These are phyloP conservation scores for Pycnomerus fuliginosus DNA, from an alignment of 2,888 invertebrate species.

Conservation along the genomic window DNA sequence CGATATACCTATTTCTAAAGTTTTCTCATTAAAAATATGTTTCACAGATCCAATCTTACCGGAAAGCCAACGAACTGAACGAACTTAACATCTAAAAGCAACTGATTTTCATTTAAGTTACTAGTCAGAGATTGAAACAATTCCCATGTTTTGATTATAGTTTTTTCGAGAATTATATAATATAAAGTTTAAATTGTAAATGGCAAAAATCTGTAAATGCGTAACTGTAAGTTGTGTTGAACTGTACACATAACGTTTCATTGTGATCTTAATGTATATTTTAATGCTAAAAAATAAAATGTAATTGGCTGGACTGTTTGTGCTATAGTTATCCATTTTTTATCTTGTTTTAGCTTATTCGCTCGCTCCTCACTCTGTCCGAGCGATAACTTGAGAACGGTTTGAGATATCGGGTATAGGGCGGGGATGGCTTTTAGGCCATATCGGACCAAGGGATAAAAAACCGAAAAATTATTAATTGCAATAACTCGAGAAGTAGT, in stretches of 20 bases:
- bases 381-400: no score
- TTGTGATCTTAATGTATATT: slow-evolving; percentile 36
- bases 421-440: no score
- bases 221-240: slow-evolving; percentile 24
- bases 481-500: no score
- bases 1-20: slow-evolving; percentile 2
- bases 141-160: no score
- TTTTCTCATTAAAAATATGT: not conserved
- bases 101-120: no score
- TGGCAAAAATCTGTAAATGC: slow-evolving; percentile 23
- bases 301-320: slow-evolving; percentile 32
- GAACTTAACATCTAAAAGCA: slow-evolving; percentile 29
- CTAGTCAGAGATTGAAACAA: no score
- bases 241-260: slow-evolving; percentile 25
- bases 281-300: slow-evolving; percentile 29
- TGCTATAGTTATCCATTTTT: no score
- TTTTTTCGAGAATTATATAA: not conserved
- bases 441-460: no score
- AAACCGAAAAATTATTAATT: no score
- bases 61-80: slow-evolving; percentile 39
- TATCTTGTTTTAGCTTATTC: no score
- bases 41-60: slow-evolving; percentile 45
- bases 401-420: no score
- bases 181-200: slow-evolving; percentile 17
- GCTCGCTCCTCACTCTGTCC: no score